Percentiles rank a stretch among this genome's conserved stretches.
These are phyloP conservation scores for Troilus luridus DNA, from an alignment of 2,888 invertebrate genomes.

Conservation along the genomic window DNA sequence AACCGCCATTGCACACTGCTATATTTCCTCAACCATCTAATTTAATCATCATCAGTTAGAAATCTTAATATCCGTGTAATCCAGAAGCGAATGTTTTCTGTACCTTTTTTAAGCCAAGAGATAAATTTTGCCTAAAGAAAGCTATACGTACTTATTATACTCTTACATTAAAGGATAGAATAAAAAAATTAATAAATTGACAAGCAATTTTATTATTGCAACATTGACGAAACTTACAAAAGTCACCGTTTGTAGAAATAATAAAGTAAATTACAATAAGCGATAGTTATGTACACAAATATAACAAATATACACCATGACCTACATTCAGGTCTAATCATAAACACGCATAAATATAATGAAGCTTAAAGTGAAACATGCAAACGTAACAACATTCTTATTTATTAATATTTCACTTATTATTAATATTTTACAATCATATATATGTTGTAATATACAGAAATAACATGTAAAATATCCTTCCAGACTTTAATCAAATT, in stretches of 20 bases:
- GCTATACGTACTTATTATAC: too few relatives aligned
- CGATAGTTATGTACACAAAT: slow-evolving; percentile 26
- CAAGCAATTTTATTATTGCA: background rate
- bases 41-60: too few relatives aligned
- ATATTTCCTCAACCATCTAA: too few relatives aligned
- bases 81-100: too few relatives aligned
- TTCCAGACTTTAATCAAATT: background rate
- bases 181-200: background rate
- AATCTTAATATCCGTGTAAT: too few relatives aligned
- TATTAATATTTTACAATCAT: background rate
- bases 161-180: background rate
- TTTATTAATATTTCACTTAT: background rate
- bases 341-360: background rate
- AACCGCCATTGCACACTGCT: too few relatives aligned
- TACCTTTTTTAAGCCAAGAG: too few relatives aligned
- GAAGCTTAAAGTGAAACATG: slow-evolving; percentile 30
- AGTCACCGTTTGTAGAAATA: background rate
- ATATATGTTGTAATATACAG: background rate
- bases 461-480: background rate
- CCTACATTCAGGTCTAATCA: background rate
- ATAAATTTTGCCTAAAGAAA: too few relatives aligned
- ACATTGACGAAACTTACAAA: background rate
- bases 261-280: slow-evolving; percentile 10
- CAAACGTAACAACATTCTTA: slow-evolving; percentile 17
- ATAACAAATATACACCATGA: slow-evolving; percentile 31